Evolutionary conservation across 2,797 vertebrate genomes (phyloP), one percentile per base, ranked within the genome.

Genomic region (Gymnothorax javanicus): DNA sequence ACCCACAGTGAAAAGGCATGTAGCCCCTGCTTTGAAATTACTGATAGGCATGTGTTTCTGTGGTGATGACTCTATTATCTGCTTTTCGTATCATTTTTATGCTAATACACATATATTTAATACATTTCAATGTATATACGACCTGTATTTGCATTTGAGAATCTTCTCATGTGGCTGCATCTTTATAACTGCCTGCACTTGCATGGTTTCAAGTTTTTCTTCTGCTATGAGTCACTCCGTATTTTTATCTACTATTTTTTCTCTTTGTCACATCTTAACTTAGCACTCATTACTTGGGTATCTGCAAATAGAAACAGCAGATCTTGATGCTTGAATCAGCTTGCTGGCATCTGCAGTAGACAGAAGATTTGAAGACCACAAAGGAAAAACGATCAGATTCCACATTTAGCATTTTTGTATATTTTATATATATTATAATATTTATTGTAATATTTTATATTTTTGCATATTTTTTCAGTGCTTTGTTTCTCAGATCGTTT

Each of bases 1-100:
- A 75, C 23, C n/a, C 56, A 33, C 15, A 27, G 3, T 54, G 86
- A 77, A 64, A 87, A 87, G 86, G 86, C 86, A 87, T 25, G 82
- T 73, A 50, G 8, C 57, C 69, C 56, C 71, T 75, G 71, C 43
- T 2, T 20, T 50, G 73, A 50, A 50, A 20, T 4, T 4, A 33
- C 52, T 52, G 4, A 9, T 81, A 17, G 15, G 12, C 75, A 57
- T 58, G 56, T 15, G 57, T 6, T 25, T 13, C 25, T 83, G 56
- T 59, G 17, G 15, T 4, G 11, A 60, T 25, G 56, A 33, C 7
- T 59, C 56, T 83, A 33, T 83, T 1, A 25, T 27, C n/a, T 58
- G 12, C 6, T 83, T 17, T 83, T 58, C 27, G 50, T 15, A 8
- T 25, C 23, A 25, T n/a, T 25, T 69, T 9, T 25, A 9, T 3